Evolutionary conservation across 2,888 invertebrate genomes (phyloP).

Genomic region (Cerceris ruficornis): DNA sequence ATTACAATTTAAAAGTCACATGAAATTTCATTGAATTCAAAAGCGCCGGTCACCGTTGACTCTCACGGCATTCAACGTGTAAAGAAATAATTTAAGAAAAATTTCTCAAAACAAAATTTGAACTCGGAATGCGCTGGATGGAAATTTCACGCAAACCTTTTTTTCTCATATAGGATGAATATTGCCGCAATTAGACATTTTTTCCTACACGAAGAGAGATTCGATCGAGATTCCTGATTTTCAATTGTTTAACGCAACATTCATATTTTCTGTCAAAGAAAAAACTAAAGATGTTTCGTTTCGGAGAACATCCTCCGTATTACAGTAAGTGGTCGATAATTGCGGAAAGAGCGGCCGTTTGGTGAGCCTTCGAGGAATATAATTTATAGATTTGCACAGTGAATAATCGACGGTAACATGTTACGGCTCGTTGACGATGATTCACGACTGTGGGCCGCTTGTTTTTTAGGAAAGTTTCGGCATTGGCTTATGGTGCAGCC

Average conservation of each 20-base stretch:
- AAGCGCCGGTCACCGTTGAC: no score
- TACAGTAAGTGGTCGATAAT: constrained; percentile 26
- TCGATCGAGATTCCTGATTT: not conserved
- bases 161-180: not conserved
- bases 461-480: constrained; percentile 67
- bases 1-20: no score
- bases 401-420: no score
- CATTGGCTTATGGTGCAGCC: constrained; percentile 61
- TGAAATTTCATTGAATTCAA: no score
- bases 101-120: no score
- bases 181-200: not conserved
- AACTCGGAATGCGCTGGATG: no score
- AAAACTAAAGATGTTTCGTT: constrained; percentile 23
- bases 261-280: constrained; percentile 4
- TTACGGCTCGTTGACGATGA: no score
- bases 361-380: not conserved
- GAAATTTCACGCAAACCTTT: not conserved
- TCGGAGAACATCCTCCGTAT: not conserved
- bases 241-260: not conserved
- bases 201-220: not conserved
- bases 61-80: no score
- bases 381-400: no score
- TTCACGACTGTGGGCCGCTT: not conserved
- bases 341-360: constrained; percentile 1
- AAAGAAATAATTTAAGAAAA: no score